These are phyloP conservation scores for Psittacula cyanocephala DNA, from an alignment of 2,113 vertebrate genomes.

Conservation along the genomic window DNA sequence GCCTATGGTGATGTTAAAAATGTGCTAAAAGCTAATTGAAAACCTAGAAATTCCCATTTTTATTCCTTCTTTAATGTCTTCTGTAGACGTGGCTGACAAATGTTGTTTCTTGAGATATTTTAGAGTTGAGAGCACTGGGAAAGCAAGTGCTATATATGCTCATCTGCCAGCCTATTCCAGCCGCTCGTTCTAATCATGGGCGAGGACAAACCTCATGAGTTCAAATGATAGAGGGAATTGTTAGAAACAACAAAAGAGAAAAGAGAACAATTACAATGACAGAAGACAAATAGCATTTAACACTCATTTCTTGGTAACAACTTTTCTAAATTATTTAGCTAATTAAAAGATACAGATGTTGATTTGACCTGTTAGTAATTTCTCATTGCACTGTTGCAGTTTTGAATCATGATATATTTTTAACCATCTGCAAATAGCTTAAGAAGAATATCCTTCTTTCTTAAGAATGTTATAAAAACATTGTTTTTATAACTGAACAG, in stretches of 20 bases:
- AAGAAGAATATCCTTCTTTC: not conserved
- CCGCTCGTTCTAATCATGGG: not conserved
- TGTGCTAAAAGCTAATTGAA: not conserved
- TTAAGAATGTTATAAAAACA: not conserved
- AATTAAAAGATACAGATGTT: not conserved
- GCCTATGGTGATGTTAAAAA: not conserved
- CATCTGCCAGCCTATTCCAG: not conserved
- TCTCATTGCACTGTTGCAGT: not conserved
- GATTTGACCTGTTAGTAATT: not conserved
- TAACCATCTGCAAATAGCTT: not conserved
- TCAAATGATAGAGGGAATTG: not conserved
- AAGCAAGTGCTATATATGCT: not conserved
- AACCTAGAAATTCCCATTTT: not conserved
- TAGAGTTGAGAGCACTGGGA: not conserved
- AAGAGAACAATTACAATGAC: not conserved
- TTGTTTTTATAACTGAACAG: not conserved
- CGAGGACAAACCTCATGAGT: not conserved
- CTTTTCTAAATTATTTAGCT: not conserved
- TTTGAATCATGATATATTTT: not conserved
- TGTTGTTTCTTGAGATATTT: not conserved
- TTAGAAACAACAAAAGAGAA: not conserved
- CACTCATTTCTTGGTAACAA: not conserved
- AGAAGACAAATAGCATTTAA: not conserved
- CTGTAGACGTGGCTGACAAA: not conserved
- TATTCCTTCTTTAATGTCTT: not conserved